Base-by-base conservation (phyloP, 2,888 invertebrate species). In the Aethes cnicana region DNA sequence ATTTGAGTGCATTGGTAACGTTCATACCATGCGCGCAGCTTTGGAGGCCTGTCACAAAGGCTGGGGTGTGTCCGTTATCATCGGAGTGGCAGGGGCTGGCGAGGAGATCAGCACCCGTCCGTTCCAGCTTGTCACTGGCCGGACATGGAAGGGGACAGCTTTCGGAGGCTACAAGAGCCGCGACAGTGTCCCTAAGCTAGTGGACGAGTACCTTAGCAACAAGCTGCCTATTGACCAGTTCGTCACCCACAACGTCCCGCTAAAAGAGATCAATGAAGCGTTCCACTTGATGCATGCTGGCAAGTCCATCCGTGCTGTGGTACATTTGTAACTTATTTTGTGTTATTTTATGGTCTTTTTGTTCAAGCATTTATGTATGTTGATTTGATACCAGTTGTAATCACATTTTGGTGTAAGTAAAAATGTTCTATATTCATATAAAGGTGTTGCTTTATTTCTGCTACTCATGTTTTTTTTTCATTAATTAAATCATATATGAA, bases 1-100 rank as follows among this genome's bases (percentile, higher is more conserved):
- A 0, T 99, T 99, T 84, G 99, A 99, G 84, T 99, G 99, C 75
- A 96, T 99, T 69, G 99, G 99, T 37, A 99, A 98, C 81, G 94
- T 96, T 0, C 90, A 93, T 33, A 95, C 95, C 0, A 96, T 96
- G 96, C 90, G 94, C 28, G 91, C 92, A 8, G 94, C 94, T 12
- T 73, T 94, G 30, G 98, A 98, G 77, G 92, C 98, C 0, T 96
- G 97, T 57, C 98, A 98, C 78, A 98, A 98, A 77, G 98, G 98
- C 16, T 99, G 99, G 99, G 99, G 99, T 8, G 94, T 94, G 23
- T 97, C 98, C 1, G 95, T 97, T 0, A 96, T 99, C 62, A 97
- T 99, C 59, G 99, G 99, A 21, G 99, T 99, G 0, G 99, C 99
- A 9, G 96, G 94, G 36, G 94, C 96, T 5, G 99, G 99, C 0